Evolutionary conservation across 2,797 vertebrate genomes (phyloP).

Genomic region (Capromys pilorides): DNA sequence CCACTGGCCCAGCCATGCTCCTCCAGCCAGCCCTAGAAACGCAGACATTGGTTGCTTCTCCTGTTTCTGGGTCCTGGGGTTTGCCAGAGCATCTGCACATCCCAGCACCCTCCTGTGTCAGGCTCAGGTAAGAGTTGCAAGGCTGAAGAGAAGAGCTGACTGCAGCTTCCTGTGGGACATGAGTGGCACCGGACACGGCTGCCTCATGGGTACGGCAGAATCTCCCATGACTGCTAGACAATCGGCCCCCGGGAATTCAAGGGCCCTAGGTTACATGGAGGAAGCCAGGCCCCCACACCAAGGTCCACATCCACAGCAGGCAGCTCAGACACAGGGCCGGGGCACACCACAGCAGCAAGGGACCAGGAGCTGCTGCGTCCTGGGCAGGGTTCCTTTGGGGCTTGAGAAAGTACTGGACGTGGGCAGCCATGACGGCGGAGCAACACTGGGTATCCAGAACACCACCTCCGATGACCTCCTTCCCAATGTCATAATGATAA

Average conservation of each 20-base stretch:
- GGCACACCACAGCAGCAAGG: background rate
- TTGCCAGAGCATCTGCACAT: background rate
- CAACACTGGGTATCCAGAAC: no score
- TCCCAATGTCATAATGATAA: background rate
- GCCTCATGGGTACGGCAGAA: background rate
- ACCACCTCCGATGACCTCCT: background rate
- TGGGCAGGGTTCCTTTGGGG: no score
- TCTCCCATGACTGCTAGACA: background rate
- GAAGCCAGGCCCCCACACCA: background rate
- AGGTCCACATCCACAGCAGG: background rate
- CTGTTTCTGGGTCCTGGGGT: background rate
- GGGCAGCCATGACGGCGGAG: background rate
- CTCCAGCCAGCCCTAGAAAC: background rate
- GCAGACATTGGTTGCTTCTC: background rate
- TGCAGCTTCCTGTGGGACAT: background rate
- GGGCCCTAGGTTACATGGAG: background rate
- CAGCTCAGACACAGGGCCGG: background rate
- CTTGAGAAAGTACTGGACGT: no score
- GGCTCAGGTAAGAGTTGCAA: background rate
- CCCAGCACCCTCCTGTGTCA: background rate
- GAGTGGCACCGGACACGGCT: background rate
- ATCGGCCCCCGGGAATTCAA: background rate
- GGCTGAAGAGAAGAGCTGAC: background rate
- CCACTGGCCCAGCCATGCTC: background rate
- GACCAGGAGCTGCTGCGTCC: background rate